Evolutionary conservation across 2,113 vertebrate genomes (phyloP).

Genomic region (Corapipo altera): DNA sequence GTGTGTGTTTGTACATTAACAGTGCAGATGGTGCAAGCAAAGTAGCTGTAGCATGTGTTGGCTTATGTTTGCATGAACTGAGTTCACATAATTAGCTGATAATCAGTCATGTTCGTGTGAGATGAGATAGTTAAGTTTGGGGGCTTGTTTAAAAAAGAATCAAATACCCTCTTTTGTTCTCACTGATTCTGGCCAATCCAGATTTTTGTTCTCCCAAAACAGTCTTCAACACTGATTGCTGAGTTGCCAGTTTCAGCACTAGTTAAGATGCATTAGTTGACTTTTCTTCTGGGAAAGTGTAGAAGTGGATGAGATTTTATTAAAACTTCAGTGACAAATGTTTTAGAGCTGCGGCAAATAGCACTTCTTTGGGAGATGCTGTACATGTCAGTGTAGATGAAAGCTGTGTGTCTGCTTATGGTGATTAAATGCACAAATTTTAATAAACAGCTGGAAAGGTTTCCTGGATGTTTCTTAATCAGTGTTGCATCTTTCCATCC

Average conservation of each 20-base stretch:
- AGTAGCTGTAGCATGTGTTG: neutral
- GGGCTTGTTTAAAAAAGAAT: neutral
- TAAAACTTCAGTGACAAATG: neutral
- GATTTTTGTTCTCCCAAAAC: neutral
- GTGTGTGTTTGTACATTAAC: rapidly evolving
- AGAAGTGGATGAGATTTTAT: neutral
- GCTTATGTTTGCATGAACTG: neutral
- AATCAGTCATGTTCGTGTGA: neutral
- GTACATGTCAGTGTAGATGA: neutral
- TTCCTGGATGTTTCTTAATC: neutral
- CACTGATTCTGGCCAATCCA: neutral
- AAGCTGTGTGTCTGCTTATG: neutral
- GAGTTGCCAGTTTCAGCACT: neutral
- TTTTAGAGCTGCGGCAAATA: neutral
- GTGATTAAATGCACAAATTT: neutral
- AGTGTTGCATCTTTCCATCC: neutral
- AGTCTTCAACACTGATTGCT: neutral
- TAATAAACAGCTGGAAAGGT: neutral
- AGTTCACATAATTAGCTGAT: neutral
- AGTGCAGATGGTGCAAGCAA: too few relatives aligned
- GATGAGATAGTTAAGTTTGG: neutral
- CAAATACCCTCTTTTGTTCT: neutral
- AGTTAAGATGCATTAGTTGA: neutral
- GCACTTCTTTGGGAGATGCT: neutral
- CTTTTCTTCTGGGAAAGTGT: neutral